Evolutionary conservation across 2,113 vertebrate species (phyloP), one percentile per base, ranked within the genome.

Genomic region (Pampusana beccarii): DNA sequence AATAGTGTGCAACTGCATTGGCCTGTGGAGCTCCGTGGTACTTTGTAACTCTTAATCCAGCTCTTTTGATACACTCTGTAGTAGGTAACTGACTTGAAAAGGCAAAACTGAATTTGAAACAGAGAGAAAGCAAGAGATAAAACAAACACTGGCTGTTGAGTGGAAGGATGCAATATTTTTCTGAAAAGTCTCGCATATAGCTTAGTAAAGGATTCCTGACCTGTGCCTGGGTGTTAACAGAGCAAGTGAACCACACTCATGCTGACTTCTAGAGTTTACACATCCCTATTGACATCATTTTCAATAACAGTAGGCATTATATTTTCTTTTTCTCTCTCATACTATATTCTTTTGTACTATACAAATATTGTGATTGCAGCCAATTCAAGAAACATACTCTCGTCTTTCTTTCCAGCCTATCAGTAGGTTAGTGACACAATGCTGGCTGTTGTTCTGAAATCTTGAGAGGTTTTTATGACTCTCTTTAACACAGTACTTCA

Each of bases 281-380:
- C 74, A 46, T 83, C 82, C 42, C 86, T 88, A 66, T 15, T 78
- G 90, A 84, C 24, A 46, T 21, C 33, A 56, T 53, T 95, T 95
- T 66, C 78, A 85, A 26, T 51, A 82, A 64, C 21, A 74, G 44
- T 66, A 83, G 58, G 48, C 53, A 25, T 70, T 42, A 29, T 66
- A 42, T 80, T 93, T 70, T 94, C 75, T 79, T 60, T 95, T 92
- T 73, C 29, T 87, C 20, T 88, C 67, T 80, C 31, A 36, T 46
- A 18, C 17, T 74, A 8, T 58, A 60, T 17, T 77, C 33, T 62
- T 88, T 86, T 70, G 64, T 86, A 50, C 64, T 77, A 83, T 31
- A 73, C 58, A 88, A 88, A 91, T 96, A 91, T 91, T 82, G 85
- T 96, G 36, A 65, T 93, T 86, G 65, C 20, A 62, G 46, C 53